phyloP scores from a whole-genome alignment of 2,797 vertebrate genomes.

The Cirrhinus mrigala region DNA sequence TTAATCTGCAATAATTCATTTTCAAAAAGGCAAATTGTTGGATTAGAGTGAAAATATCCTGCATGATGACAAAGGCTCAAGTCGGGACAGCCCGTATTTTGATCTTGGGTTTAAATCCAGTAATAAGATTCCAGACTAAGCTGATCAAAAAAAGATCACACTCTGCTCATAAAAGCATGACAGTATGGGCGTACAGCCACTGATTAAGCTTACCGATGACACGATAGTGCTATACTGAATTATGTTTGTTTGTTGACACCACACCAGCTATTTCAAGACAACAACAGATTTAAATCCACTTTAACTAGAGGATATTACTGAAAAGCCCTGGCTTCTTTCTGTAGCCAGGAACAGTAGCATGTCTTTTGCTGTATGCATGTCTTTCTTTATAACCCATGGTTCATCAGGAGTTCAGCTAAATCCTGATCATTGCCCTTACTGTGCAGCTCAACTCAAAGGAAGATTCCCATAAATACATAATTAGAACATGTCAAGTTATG shows the following conservation, averaged over 20 bases:
- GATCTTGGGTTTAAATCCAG: conserved; percentile 55
- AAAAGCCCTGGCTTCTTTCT: background rate
- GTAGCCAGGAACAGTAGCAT: background rate
- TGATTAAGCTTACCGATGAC: background rate
- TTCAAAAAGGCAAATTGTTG: background rate
- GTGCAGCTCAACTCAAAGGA: conserved; percentile 27
- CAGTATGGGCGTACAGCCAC: background rate
- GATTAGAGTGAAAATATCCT: background rate
- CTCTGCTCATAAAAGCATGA: conserved; percentile 38
- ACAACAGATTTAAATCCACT: background rate
- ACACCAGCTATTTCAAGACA: background rate
- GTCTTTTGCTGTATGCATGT: conserved; percentile 8
- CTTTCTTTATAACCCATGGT: conserved; percentile 3
- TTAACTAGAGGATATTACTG: background rate
- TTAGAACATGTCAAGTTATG: conserved; percentile 56
- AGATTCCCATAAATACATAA: conserved; percentile 54
- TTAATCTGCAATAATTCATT: background rate
- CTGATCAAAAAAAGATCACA: conserved; percentile 38
- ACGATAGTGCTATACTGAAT: background rate
- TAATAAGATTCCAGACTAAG: conserved; percentile 63
- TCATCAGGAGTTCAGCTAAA: conserved; percentile 39
- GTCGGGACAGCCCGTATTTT: conserved; percentile 9
- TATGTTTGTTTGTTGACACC: background rate
- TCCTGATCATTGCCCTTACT: background rate
- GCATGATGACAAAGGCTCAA: background rate